Conservation (phyloP, 2,797 vertebrate species). For the Lutjanus campechanus region DNA sequence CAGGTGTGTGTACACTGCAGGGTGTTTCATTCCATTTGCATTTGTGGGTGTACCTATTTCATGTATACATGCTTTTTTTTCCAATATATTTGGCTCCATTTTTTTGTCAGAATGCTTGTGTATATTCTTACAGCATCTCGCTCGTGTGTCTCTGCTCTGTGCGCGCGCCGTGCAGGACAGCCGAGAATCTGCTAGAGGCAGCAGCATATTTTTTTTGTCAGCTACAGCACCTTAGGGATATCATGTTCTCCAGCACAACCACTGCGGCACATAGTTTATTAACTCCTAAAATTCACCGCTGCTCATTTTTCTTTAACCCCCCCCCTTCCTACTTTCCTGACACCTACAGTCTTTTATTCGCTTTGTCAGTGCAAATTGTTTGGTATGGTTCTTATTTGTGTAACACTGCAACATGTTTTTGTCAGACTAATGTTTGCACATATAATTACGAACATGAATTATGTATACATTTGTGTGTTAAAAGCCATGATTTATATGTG, state of each 20-base stretch:
- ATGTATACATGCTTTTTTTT: not conserved
- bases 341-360: not conserved
- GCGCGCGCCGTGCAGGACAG: constrained; percentile 17
- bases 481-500: not conserved
- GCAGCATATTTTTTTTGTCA: constrained; percentile 46
- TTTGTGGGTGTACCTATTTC: not conserved
- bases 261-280: constrained; percentile 68
- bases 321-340: not conserved
- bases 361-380: not conserved
- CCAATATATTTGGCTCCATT: not conserved
- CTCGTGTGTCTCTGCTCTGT: not conserved
- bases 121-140: not conserved
- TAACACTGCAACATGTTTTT: not conserved
- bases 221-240: constrained; percentile 60
- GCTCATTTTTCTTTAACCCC: constrained; percentile 33
- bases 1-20: not conserved
- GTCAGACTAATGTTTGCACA: not conserved
- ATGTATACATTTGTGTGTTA: not conserved
- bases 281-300: constrained; percentile 61
- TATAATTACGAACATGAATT: not conserved
- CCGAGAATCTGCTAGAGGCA: constrained; percentile 57
- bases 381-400: not conserved
- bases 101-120: not conserved
- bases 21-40: not conserved
- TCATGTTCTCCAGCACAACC: constrained; percentile 56